Evolutionary conservation across 2,113 vertebrate species (phyloP).

Genomic region (Choloepus hoffmanni): DNA sequence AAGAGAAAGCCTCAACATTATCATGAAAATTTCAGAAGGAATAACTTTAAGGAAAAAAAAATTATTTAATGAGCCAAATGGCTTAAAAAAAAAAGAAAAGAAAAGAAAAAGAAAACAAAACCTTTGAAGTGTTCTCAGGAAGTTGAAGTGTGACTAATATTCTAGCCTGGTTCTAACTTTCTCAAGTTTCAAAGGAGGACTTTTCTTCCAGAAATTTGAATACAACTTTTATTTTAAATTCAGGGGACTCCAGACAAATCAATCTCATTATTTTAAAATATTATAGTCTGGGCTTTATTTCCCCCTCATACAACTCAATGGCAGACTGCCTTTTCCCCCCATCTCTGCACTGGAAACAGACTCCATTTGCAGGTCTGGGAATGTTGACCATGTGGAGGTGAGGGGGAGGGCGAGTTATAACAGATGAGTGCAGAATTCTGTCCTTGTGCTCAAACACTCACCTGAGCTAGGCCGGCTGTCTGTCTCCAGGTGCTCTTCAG

Average conservation of each 20-base stretch:
- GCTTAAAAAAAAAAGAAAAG: constrained; percentile 25
- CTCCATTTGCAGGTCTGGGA: constrained; percentile 18
- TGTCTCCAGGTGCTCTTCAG: constrained; percentile 91
- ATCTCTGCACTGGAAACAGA: constrained; percentile 42
- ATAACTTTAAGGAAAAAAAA: constrained; percentile 66
- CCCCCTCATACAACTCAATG: constrained; percentile 10
- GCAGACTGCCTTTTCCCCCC: not conserved
- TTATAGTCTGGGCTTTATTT: constrained; percentile 42
- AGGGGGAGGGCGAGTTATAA: not conserved
- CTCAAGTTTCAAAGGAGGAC: constrained; percentile 78
- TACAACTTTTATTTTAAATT: constrained; percentile 67
- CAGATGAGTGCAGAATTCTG: not conserved
- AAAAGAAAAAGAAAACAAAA: not conserved
- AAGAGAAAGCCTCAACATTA: constrained; percentile 43
- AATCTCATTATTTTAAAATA: constrained; percentile 63
- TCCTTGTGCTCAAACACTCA: constrained; percentile 65
- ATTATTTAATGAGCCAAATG: constrained; percentile 77
- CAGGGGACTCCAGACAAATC: constrained; percentile 37
- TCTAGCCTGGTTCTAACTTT: constrained; percentile 72
- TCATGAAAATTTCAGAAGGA: constrained; percentile 35
- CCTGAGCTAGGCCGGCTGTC: constrained; percentile 98
- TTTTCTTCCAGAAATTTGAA: constrained; percentile 70
- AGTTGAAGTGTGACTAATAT: constrained; percentile 82
- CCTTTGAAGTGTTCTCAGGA: constrained; percentile 78
- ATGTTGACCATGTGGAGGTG: not conserved